These are phyloP conservation scores for Phytoseiulus persimilis DNA, from an alignment of 2,888 invertebrate genomes.

Conservation along the genomic window DNA sequence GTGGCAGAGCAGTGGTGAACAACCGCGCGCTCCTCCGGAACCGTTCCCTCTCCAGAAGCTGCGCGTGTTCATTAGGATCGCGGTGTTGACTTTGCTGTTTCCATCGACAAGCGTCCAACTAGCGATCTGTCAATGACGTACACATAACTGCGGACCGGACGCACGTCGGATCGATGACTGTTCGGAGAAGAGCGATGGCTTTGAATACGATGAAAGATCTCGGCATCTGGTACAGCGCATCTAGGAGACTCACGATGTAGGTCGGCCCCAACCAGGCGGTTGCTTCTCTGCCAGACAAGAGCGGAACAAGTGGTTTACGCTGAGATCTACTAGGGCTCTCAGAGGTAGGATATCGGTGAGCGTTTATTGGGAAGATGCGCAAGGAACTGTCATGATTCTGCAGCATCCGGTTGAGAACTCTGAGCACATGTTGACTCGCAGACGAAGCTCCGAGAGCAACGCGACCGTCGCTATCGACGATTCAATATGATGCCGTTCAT, in stretches of 20 bases:
- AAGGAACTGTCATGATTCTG: background rate
- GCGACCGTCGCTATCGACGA: background rate
- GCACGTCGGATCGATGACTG: background rate
- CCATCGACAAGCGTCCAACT: background rate
- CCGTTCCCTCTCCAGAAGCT: background rate
- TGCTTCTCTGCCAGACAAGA: background rate
- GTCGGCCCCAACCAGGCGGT: background rate
- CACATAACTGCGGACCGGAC: background rate
- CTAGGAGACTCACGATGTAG: background rate
- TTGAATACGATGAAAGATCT: background rate
- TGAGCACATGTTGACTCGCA: background rate
- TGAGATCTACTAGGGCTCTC: background rate
- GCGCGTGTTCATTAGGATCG: background rate
- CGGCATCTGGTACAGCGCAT: background rate
- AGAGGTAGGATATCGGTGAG: background rate
- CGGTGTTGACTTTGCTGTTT: background rate
- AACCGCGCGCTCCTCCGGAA: background rate
- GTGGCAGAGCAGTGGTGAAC: background rate
- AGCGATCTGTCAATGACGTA: background rate
- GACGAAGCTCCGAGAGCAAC: background rate
- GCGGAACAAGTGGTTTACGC: background rate
- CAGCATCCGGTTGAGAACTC: background rate
- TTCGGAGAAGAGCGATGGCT: background rate
- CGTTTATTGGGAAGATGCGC: background rate
- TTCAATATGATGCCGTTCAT: background rate